These are phyloP conservation scores for Nemoura dubitans DNA, from an alignment of 2,888 invertebrate genomes.

Conservation along the genomic window DNA sequence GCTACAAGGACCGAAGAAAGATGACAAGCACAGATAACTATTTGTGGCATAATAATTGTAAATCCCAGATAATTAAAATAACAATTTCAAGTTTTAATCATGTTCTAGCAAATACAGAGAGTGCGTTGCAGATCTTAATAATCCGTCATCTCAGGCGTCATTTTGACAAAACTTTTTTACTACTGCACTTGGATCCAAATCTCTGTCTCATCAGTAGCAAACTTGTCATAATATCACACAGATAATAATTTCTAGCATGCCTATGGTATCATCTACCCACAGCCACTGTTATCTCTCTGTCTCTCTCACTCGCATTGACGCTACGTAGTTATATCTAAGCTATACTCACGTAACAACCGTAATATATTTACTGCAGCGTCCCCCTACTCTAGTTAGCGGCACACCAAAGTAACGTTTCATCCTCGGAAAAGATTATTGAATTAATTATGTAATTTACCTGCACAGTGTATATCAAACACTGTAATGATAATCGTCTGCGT, in stretches of 20 bases:
- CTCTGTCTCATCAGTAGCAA: not conserved
- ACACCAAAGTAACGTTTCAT: not conserved
- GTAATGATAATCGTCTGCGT: not conserved
- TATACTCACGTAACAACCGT: not conserved
- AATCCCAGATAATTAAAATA: not conserved
- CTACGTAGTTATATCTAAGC: not conserved
- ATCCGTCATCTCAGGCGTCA: not conserved
- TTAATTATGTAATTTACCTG: slow-evolving; percentile 32
- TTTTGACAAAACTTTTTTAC: not conserved
- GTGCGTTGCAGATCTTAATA: not conserved
- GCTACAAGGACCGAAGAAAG: too few species aligned
- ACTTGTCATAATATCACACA: not conserved
- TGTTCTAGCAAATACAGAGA: not conserved
- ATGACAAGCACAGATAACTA: too few species aligned
- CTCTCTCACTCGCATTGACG: not conserved
- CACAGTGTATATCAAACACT: not conserved
- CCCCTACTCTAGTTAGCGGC: not conserved
- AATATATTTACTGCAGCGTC: not conserved
- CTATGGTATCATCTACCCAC: not conserved
- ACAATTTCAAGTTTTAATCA: not conserved
- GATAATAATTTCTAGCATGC: not conserved
- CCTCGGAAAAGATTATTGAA: slow-evolving; percentile 10
- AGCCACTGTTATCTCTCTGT: not conserved
- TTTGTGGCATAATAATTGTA: not conserved
- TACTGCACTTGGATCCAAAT: not conserved